Conservation (phyloP, 2,797 vertebrate genomes). For the Poeciliopsis turneri region DNA sequence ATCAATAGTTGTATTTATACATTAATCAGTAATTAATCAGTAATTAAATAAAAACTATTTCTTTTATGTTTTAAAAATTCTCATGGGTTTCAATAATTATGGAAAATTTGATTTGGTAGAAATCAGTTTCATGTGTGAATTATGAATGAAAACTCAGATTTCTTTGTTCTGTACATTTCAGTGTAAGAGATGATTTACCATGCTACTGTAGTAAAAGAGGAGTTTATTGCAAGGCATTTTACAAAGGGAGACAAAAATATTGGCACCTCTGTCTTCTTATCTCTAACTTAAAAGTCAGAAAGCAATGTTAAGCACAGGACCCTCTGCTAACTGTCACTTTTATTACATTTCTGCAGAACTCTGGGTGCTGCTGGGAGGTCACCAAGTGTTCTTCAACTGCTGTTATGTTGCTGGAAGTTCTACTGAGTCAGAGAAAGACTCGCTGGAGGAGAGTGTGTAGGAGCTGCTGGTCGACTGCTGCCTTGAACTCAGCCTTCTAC, state of each 20-base stretch:
- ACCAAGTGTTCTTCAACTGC: conserved; percentile 23
- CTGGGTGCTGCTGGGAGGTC: conserved; percentile 9
- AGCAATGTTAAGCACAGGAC: conserved; percentile 7
- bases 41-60: too few species aligned
- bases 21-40: neutral
- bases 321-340: conserved; percentile 8
- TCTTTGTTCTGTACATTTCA: neutral
- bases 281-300: conserved; percentile 16
- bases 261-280: neutral
- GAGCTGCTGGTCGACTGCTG: conserved; percentile 32
- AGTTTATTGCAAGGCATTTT: neutral
- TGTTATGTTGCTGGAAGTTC: conserved; percentile 30
- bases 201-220: neutral
- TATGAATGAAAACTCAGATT: neutral
- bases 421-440: conserved; percentile 22
- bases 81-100: neutral
- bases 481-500: conserved; percentile 37
- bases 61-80: neutral
- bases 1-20: neutral
- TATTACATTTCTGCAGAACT: conserved; percentile 14
- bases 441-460: conserved; percentile 34
- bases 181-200: neutral
- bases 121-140: neutral
- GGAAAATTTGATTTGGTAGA: neutral
- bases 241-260: neutral